Base-by-base conservation (phyloP, 64 coral and sea anemone genomes). In the Dendronephthya gigantea region DNA sequence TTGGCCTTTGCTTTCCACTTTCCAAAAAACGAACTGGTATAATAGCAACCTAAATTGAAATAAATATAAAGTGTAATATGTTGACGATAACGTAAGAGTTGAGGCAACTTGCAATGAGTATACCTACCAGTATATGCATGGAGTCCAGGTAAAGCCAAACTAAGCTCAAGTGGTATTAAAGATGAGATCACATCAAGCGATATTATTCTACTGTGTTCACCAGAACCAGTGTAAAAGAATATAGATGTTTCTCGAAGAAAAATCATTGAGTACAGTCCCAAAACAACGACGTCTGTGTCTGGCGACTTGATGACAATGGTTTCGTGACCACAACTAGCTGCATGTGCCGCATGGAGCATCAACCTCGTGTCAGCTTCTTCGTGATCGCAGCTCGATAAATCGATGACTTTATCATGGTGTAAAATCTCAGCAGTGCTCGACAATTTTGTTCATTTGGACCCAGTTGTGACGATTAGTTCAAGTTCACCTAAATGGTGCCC, bases 391-490 rank as follows among this genome's bases (percentile, higher is more conserved):
- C 11, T 45, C 41, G 41, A 45, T 45, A 45, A 45, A 5, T 45
- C 41, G 41, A 45, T 79, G 9, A 79, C 72, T 11, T 35, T 79
- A 79, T 79, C 72, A 79, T 35, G 72, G 4, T 79, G 72, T 22
- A 79, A 79, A 76, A 28, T 76, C 69, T 15, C 69, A 32, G 29
- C 3, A 33, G 29, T 76, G 69, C 35, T 76, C n/a, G 69, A 76
- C 14, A 32, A 76, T 16, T 76, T 76, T 76, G 69, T 76, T 12
- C 69, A 76, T 12, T 76, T 76, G 28, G 69, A 76, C 31, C 69
- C 69, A 76, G 69, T 33, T 35, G 69, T 76, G 69, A 76, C 69
- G 25, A 35, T 33, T 4, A 76, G 69, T 76, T 76, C 41, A 76
- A 76, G 69, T 76, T 76, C 69, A 76, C 12, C 69, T 7, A 76